Percentiles rank a stretch among this genome's conserved stretches.
Conservation (phyloP, 2,113 vertebrate genomes). For the Rhegmatorhina hoffmannsi region DNA sequence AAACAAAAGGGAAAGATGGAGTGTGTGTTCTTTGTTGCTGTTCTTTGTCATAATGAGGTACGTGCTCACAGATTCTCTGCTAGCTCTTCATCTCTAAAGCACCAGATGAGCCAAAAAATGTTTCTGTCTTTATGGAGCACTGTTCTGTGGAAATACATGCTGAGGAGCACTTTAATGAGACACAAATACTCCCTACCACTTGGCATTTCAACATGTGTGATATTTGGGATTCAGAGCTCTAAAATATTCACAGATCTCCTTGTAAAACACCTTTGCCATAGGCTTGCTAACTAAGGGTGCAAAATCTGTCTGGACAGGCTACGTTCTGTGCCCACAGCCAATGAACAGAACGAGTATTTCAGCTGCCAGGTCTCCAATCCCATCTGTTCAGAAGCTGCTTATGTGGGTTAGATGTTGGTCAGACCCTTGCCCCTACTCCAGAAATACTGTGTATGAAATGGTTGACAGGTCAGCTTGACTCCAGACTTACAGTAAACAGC, state of each 20-base stretch:
- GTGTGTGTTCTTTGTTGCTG: background rate
- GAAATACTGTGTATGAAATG: rapidly evolving
- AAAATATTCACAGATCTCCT: background rate
- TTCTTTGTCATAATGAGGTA: background rate
- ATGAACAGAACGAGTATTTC: background rate
- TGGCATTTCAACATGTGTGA: background rate
- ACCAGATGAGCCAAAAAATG: background rate
- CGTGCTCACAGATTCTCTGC: background rate
- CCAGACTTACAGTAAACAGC: background rate
- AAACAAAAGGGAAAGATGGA: background rate
- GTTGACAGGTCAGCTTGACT: background rate
- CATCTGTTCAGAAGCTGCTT: constrained; percentile 33
- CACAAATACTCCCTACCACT: background rate
- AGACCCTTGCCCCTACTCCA: background rate
- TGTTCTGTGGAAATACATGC: background rate
- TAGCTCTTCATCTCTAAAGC: background rate
- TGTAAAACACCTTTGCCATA: constrained; percentile 10
- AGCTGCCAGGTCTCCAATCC: background rate
- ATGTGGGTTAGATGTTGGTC: background rate
- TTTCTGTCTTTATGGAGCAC: background rate
- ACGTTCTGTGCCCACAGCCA: background rate
- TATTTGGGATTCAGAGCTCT: background rate
- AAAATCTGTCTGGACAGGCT: constrained; percentile 5
- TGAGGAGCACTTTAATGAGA: background rate
- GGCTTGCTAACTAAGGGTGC: background rate